phyloP scores from a whole-genome alignment of 2,888 invertebrate species.

The Steinernema scapterisci region DNA sequence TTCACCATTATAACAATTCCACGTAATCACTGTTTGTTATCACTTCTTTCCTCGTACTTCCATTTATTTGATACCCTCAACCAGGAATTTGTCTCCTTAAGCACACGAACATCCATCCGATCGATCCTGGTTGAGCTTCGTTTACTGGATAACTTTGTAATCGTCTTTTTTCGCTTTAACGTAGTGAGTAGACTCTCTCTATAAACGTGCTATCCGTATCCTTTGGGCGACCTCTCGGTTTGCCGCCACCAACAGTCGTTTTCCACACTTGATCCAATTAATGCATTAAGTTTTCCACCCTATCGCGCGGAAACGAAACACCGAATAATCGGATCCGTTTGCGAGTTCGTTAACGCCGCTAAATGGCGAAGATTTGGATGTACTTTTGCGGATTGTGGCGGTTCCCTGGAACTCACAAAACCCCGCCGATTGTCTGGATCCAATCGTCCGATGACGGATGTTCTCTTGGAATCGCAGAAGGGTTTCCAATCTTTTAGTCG shows the following conservation, averaged over 20 bases:
- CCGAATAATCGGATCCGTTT: conserved; percentile 27
- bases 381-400: neutral
- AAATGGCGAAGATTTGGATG: neutral
- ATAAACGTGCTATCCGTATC: conserved; percentile 25
- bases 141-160: neutral
- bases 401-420: too few relatives aligned
- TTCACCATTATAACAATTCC: neutral
- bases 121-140: too few relatives aligned
- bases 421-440: too few relatives aligned
- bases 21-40: neutral
- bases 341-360: neutral
- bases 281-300: conserved; percentile 23
- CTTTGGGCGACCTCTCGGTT: too few relatives aligned
- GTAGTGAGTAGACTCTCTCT: conserved; percentile 10
- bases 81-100: neutral
- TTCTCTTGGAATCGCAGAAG: too few relatives aligned
- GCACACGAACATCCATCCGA: neutral
- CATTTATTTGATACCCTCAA: neutral
- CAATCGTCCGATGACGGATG: too few relatives aligned
- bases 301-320: conserved; percentile 18
- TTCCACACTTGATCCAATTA: conserved; percentile 30
- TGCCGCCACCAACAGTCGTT: neutral
- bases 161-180: conserved; percentile 8
- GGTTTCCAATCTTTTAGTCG: neutral
- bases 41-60: neutral